phyloP scores from a whole-genome alignment of 2,113 vertebrate genomes.

The Dryoscopus gambensis region DNA sequence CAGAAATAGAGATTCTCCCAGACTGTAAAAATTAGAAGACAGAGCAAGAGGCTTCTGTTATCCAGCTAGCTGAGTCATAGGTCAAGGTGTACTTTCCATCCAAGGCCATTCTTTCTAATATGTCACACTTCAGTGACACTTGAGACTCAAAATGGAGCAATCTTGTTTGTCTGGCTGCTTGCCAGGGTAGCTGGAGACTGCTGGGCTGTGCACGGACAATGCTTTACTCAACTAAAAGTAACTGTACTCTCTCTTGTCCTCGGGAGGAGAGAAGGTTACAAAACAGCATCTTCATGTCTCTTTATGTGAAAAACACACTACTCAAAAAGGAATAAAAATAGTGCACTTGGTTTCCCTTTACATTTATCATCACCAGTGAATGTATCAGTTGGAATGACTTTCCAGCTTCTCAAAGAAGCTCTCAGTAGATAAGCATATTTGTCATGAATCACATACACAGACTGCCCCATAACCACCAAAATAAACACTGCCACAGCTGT shows the following conservation, averaged over 20 bases:
- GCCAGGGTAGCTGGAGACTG: constrained; percentile 14
- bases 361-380: background rate
- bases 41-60: background rate
- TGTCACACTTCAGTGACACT: background rate
- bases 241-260: background rate
- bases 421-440: background rate
- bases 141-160: constrained; percentile 2
- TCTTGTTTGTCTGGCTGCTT: background rate
- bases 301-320: background rate
- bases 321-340: background rate
- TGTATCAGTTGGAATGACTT: background rate
- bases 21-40: background rate
- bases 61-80: background rate
- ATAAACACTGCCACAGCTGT: background rate
- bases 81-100: background rate
- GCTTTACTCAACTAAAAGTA: background rate
- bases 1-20: background rate
- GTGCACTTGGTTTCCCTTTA: background rate
- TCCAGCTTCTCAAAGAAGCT: background rate
- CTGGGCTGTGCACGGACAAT: background rate
- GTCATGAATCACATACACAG: background rate
- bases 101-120: background rate
- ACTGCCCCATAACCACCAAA: background rate
- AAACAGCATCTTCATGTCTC: background rate
- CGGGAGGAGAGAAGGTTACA: background rate